Evolutionary conservation across 1,140 invertebrate species (phyloP), one percentile per base, ranked within the genome.

Genomic region (Aplysia californica): DNA sequence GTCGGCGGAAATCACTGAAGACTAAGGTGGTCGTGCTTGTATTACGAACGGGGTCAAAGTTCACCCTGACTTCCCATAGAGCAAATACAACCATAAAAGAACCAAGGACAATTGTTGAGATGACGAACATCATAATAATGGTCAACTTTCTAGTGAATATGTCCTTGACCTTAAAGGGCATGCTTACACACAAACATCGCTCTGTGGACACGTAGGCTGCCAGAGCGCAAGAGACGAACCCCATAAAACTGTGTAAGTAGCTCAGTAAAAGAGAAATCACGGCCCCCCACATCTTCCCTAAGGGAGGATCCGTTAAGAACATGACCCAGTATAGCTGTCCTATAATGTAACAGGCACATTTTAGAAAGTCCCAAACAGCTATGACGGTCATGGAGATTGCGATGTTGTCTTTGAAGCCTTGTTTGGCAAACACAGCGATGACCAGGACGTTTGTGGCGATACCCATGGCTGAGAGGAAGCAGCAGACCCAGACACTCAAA

Each of bases 331-430:
- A 26, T 50, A 71, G n/a, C 36, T 50, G 39, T n/a, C 58, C 33
- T 10, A 58, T 21, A 26, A 36, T 50, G 18, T 10, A 23, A 26
- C 18, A 31, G 10, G 36, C 0, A 58, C 68, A 71, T 26, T 71
- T 71, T 0, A 71, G 31, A 23, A 65, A 21, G 55, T 75, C 58
- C 59, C 59, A 75, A 21, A 66, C 38, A 18, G 38, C 38, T 10
- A 74, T 75, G 23, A 21, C 36, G 3, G 39, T 41, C 61, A 75
- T 65, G 41, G 59, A 64, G 15, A 64, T 21, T 23, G 35, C 36
- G 29, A 65, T 39, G 41, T n/a, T 65, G 59, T 65, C 72, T 38
- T 44, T 65, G 59, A 75, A 75, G 3, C 50, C 50, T 36, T 56
- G 68, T 21, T 23, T 29, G 29, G 33, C 44, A 35, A 71, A 71